Conservation (phyloP, 2,888 invertebrate genomes). For the Tuberolachnus salignus region DNA sequence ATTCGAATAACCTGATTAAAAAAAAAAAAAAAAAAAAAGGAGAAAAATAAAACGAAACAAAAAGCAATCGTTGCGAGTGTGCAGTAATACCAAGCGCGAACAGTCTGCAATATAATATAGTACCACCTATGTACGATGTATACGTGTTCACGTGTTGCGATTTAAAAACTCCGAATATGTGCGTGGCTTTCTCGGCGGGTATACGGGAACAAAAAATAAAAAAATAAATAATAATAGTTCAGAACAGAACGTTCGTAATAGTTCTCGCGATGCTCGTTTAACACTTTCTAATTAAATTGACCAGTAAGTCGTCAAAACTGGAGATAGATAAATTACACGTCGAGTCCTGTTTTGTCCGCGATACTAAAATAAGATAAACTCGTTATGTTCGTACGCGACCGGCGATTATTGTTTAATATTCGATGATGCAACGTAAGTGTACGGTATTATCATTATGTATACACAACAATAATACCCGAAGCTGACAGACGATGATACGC, state of each 20-base stretch:
- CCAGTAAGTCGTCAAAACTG: conserved; percentile 35
- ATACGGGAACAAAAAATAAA: background rate
- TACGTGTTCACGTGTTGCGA: conserved; percentile 1
- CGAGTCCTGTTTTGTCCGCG: conserved; percentile 13
- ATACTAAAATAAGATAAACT: background rate
- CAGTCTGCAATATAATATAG: no score
- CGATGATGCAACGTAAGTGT: conserved; percentile 16
- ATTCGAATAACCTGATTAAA: background rate
- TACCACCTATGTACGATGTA: no score
- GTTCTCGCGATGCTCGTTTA: background rate
- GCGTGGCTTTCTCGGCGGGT: background rate
- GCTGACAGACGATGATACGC: background rate
- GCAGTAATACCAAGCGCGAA: background rate
- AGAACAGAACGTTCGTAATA: no score
- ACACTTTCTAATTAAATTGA: conserved; percentile 53
- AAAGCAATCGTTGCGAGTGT: no score
- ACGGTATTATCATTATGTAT: no score
- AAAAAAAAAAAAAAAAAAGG: background rate
- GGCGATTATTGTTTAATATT: background rate
- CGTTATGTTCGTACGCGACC: background rate
- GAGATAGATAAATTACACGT: conserved; percentile 22
- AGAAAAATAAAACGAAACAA: background rate
- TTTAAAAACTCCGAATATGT: conserved; percentile 33
- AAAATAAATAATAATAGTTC: conserved; percentile 12
- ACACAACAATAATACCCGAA: background rate